Conservation (phyloP, 2,888 invertebrate species). For the Papilio demoleus region DNA sequence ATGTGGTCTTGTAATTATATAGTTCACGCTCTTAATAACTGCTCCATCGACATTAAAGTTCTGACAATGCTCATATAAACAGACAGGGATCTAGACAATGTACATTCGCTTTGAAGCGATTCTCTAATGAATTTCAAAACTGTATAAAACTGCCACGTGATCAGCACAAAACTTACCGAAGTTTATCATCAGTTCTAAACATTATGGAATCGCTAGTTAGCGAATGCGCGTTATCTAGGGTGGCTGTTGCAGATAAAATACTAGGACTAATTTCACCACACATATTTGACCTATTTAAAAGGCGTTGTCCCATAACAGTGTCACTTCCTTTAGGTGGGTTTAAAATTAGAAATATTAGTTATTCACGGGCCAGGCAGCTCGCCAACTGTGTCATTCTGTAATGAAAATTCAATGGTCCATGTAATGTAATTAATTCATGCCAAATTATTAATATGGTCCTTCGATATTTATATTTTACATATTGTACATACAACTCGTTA, state of each 20-base stretch:
- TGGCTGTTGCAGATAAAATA: not conserved
- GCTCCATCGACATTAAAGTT: no score
- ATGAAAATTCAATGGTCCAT: conserved; percentile 1
- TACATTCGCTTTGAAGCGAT: no score
- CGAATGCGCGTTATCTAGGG: no score
- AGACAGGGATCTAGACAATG: no score
- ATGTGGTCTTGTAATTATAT: no score
- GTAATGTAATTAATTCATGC: conserved; percentile 17
- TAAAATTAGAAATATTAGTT: conserved; percentile 4
- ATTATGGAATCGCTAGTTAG: no score
- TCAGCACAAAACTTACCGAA: no score
- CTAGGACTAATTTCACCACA: not conserved
- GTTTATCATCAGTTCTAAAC: no score
- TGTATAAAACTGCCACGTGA: no score
- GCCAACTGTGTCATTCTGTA: conserved; percentile 32
- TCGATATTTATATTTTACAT: not conserved
- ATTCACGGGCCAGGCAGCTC: conserved; percentile 7
- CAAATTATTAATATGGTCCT: not conserved
- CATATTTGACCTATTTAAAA: not conserved
- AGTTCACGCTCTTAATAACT: no score
- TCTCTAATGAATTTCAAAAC: no score
- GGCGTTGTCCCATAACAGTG: not conserved
- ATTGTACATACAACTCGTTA: not conserved
- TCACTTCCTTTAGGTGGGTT: not conserved
- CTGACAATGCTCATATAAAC: no score